A percentile compares a stretch with the other conserved stretches of the same genome.
phyloP scores from a whole-genome alignment of 2,888 invertebrate species.

The Cryptocheilus praepositus region DNA sequence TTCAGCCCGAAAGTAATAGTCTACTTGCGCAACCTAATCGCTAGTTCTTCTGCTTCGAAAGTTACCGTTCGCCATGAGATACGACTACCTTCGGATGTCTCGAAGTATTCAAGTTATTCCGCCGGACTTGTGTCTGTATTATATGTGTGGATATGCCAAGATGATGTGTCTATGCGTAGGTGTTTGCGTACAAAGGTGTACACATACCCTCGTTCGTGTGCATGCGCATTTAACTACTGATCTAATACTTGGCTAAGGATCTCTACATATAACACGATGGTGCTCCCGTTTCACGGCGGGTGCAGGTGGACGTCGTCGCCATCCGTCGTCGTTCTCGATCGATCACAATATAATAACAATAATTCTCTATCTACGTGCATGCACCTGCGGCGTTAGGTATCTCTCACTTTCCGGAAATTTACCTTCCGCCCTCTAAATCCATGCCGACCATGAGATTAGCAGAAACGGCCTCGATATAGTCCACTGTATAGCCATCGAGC shows the following conservation, averaged over 20 bases:
- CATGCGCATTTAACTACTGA: too few relatives aligned
- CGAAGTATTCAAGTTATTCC: too few relatives aligned
- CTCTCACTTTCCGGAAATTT: slow-evolving; percentile 53
- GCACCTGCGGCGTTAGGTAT: slow-evolving; percentile 39
- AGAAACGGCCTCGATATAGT: slow-evolving; percentile 96
- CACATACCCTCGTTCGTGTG: too few relatives aligned
- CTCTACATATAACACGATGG: too few relatives aligned
- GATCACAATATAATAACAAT: slow-evolving; percentile 4
- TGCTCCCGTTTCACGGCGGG: too few relatives aligned
- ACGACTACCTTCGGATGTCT: not conserved
- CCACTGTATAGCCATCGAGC: slow-evolving; percentile 98
- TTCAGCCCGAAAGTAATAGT: slow-evolving; percentile 10
- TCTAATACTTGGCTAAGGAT: too few relatives aligned
- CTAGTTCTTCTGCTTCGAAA: not conserved
- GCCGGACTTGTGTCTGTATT: too few relatives aligned
- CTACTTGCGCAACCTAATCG: not conserved
- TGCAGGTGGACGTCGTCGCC: not conserved
- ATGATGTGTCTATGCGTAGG: not conserved
- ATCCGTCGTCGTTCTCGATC: slow-evolving; percentile 11
- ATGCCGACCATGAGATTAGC: slow-evolving; percentile 95
- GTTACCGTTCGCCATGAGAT: not conserved
- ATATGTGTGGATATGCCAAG: not conserved
- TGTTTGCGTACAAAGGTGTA: not conserved
- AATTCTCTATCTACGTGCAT: slow-evolving; percentile 17
- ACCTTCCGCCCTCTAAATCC: slow-evolving; percentile 77